phyloP scores from a whole-genome alignment of 2,888 invertebrate genomes.

The Leucophora obtusa region DNA sequence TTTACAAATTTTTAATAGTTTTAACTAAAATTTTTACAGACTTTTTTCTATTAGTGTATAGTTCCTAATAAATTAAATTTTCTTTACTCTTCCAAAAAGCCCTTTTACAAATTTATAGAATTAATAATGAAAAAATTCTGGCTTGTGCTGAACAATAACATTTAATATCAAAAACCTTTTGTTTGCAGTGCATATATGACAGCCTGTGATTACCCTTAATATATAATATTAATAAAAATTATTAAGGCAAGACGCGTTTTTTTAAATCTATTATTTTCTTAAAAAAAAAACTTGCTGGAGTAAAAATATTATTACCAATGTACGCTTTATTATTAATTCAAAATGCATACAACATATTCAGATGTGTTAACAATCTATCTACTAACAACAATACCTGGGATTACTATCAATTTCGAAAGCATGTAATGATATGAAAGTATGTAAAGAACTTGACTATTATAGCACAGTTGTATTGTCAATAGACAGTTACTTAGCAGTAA shows the following conservation, averaged over 20 bases:
- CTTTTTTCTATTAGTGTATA: too few relatives aligned
- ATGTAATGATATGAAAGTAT: not conserved
- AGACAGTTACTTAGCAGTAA: constrained; percentile 1
- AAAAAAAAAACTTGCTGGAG: not conserved
- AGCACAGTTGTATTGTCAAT: not conserved
- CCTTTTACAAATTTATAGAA: too few relatives aligned
- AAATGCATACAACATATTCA: constrained; percentile 58
- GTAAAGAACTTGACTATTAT: not conserved
- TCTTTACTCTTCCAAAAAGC: too few relatives aligned
- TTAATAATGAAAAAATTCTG: too few relatives aligned
- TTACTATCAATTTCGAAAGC: not conserved
- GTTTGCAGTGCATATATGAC: too few relatives aligned
- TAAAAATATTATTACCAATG: not conserved
- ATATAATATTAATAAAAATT: constrained; percentile 30
- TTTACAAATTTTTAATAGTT: too few relatives aligned
- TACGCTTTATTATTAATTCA: constrained; percentile 39
- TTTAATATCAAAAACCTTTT: too few relatives aligned
- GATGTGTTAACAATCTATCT: constrained; percentile 54
- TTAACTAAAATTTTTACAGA: too few relatives aligned
- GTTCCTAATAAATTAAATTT: too few relatives aligned
- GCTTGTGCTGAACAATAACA: too few relatives aligned
- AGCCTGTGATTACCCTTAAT: not conserved
- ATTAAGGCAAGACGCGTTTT: constrained; percentile 51
- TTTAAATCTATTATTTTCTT: constrained; percentile 11
- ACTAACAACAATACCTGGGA: constrained; percentile 15